Evolutionary conservation across 2,113 vertebrate species (phyloP).

Genomic region (Ornithorhynchus anatinus): DNA sequence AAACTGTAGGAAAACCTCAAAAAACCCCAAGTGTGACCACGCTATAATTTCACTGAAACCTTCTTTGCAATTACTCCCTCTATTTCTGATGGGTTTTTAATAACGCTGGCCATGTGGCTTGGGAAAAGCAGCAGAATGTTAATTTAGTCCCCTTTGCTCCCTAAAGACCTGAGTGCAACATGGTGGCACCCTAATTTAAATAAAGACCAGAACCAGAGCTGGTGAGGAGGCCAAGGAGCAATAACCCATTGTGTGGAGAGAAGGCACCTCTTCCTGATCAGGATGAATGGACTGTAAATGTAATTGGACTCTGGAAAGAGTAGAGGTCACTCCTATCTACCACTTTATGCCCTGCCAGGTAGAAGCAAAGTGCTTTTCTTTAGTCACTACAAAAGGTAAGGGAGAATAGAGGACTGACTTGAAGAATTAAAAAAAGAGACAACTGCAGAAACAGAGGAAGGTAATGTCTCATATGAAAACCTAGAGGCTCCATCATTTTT

Average conservation of each 20-base stretch:
- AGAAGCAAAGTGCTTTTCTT: slow-evolving; percentile 63
- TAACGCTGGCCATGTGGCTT: slow-evolving; percentile 76
- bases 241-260: slow-evolving; percentile 61
- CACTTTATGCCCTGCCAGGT: slow-evolving; percentile 73
- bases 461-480: slow-evolving; percentile 54
- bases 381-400: slow-evolving; percentile 64
- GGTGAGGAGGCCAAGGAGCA: slow-evolving; percentile 72
- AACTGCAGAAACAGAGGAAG: slow-evolving; percentile 30
- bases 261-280: slow-evolving; percentile 61
- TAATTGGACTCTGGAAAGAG: slow-evolving; percentile 76
- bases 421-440: slow-evolving; percentile 48
- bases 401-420: slow-evolving; percentile 10
- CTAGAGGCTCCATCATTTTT: slow-evolving; percentile 12
- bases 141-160: slow-evolving; percentile 76
- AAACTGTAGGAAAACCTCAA: slow-evolving; percentile 31
- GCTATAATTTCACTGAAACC: slow-evolving; percentile 37
- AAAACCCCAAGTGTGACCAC: slow-evolving; percentile 24
- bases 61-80: slow-evolving; percentile 62
- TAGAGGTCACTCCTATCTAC: slow-evolving; percentile 64
- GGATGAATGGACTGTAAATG: slow-evolving; percentile 71
- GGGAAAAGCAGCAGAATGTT: slow-evolving; percentile 75
- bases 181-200: slow-evolving; percentile 74
- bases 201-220: slow-evolving; percentile 67
- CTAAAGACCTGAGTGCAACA: slow-evolving; percentile 69
- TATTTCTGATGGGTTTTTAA: slow-evolving; percentile 71